A percentile compares a stretch with the other conserved stretches of the same genome.
phyloP scores from a whole-genome alignment of 2,888 invertebrate genomes.

The Thera obeliscata region DNA sequence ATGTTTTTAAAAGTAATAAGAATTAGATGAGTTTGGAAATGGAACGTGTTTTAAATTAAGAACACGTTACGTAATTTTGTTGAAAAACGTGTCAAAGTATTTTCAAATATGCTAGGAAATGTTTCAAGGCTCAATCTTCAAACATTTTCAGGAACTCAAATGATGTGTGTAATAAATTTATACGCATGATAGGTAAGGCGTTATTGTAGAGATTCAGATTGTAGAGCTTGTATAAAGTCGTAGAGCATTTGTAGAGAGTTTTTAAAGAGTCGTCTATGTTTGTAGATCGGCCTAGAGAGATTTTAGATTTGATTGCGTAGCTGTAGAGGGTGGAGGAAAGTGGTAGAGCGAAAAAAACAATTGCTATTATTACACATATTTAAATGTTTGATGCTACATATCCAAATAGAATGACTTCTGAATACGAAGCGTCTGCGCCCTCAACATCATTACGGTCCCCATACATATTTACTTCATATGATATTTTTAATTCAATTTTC shows the following conservation, averaged over 20 bases:
- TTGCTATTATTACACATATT: not conserved
- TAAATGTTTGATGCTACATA: slow-evolving; percentile 27
- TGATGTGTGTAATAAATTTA: too few relatives aligned
- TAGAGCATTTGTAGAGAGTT: too few relatives aligned
- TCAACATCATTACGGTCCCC: slow-evolving; percentile 76
- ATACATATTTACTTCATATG: slow-evolving; percentile 82
- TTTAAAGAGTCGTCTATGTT: too few relatives aligned
- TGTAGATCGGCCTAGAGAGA: too few relatives aligned
- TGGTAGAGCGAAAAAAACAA: not conserved
- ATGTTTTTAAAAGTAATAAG: slow-evolving; percentile 15
- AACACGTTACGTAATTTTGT: not conserved
- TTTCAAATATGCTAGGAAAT: not conserved
- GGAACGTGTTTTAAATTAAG: slow-evolving; percentile 14
- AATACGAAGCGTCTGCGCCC: slow-evolving; percentile 52
- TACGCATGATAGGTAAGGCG: too few relatives aligned
- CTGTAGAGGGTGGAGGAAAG: too few relatives aligned
- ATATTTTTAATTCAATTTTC: slow-evolving; percentile 85
- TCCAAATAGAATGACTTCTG: slow-evolving; percentile 54
- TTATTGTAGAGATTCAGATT: too few relatives aligned
- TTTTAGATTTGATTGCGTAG: too few relatives aligned
- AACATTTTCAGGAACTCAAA: too few relatives aligned
- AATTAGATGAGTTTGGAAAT: slow-evolving; percentile 12
- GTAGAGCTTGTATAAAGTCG: too few relatives aligned
- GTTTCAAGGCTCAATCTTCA: too few relatives aligned
- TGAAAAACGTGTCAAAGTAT: not conserved